These are phyloP conservation scores for Sarcoramphus papa DNA, from an alignment of 2,797 vertebrate genomes.

Conservation along the genomic window DNA sequence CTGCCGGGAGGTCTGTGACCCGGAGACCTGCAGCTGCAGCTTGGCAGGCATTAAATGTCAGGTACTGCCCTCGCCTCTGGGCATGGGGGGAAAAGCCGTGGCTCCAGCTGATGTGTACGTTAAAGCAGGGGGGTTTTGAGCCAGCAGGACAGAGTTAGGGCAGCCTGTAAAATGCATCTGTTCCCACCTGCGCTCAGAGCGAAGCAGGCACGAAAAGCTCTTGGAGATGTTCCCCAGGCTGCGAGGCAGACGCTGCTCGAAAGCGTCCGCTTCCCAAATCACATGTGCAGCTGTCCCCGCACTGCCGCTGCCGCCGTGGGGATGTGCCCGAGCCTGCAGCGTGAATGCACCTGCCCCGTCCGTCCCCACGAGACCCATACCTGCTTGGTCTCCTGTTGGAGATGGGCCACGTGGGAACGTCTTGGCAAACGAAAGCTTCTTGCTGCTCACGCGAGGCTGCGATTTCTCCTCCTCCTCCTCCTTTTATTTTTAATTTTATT, in stretches of 20 bases:
- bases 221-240: background rate
- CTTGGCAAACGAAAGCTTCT: background rate
- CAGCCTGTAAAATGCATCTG: background rate
- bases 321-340: background rate
- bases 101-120: fast-evolving
- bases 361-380: fast-evolving
- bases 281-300: fast-evolving
- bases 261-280: background rate
- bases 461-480: background rate
- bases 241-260: fast-evolving
- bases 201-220: background rate
- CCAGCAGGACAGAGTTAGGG: background rate
- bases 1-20: slow-evolving; percentile 93
- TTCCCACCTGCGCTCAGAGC: background rate
- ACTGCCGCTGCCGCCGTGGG: background rate
- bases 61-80: slow-evolving; percentile 69
- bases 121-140: background rate
- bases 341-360: fast-evolving
- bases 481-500: background rate
- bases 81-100: fast-evolving
- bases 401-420: background rate
- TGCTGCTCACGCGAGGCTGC: fast-evolving
- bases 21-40: slow-evolving; percentile 93
- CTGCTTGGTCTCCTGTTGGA: background rate
- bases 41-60: slow-evolving; percentile 96